Evolutionary conservation across 2,888 invertebrate species (phyloP), one percentile per base, ranked within the genome.

Genomic region (Drosophila helvetica): DNA sequence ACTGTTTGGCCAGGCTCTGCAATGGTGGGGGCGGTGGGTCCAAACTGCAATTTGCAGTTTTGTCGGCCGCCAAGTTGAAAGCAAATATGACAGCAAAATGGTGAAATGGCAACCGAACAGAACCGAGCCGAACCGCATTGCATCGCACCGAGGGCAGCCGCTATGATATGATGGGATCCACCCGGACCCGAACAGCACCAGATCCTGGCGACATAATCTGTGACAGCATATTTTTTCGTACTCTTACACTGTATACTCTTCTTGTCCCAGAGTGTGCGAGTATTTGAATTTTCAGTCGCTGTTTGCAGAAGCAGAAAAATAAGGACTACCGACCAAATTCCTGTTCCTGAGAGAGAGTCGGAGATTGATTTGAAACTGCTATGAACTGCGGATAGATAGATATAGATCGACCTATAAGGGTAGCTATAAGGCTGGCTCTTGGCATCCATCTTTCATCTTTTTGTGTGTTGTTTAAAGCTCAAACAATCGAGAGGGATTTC

Each of bases 31-130:
- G 15, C 2, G 38, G 38, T 15, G 38, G 38, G 69, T 46, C 43
- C 63, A 62, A 71, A 71, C 69, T 83, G 76, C 67, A 80, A 63
- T 69, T 76, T 76, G 76, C 78, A 75, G 68, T 72, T 77, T 66
- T 64, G 60, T 51, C 38, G 51, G 63, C 78, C 77, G 69, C 75
- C 59, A 76, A 80, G 71, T 74, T 78, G 82, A 75, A 65, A 70
- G 77, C 78, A 82, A 80, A 78, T 66, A 76, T 80, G 64, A 66
- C 52, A 59, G 65, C 75, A 55, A 43, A 46, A 66, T 77, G 75
- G 73, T 79, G 69, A 74, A 61, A 54, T 33, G 50, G 57, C 38
- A 15, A 38, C 15, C 6, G 33, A 38, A 6, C 15, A 15, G n/a
- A 15, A 7, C 15, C 38, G 38, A 5, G 0, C 4, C 15, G 33